phyloP scores from a whole-genome alignment of 2,113 vertebrate species.

The Lonchura striata region DNA sequence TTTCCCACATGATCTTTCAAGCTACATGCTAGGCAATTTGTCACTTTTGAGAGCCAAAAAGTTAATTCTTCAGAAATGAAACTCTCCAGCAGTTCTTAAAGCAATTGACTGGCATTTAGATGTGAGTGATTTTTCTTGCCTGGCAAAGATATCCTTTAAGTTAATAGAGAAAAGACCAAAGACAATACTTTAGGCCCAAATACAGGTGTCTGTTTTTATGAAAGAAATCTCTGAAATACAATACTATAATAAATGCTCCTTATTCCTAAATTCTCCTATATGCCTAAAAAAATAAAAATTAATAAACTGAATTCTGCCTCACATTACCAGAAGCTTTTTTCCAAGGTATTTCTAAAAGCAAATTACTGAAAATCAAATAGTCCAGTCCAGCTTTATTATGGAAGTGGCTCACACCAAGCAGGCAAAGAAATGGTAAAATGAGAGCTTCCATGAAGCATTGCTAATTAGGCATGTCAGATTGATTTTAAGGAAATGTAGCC shows the following conservation, averaged over 20 bases:
- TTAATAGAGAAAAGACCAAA: slow-evolving; percentile 12
- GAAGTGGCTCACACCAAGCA: not conserved
- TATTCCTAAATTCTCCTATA: not conserved
- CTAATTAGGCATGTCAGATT: not conserved
- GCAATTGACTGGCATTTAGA: slow-evolving; percentile 34
- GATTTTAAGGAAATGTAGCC: not conserved
- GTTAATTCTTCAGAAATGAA: slow-evolving; percentile 52
- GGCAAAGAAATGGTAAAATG: not conserved
- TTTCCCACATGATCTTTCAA: slow-evolving; percentile 37
- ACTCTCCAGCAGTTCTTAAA: not conserved
- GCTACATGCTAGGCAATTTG: slow-evolving; percentile 20
- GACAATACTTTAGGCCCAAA: not conserved
- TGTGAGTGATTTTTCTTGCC: slow-evolving; percentile 38
- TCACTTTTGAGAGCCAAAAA: slow-evolving; percentile 58
- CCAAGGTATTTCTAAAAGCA: not conserved
- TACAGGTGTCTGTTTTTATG: not conserved
- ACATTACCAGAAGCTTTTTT: not conserved
- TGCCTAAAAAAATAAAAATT: not conserved
- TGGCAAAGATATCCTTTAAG: not conserved
- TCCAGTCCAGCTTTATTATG: not conserved
- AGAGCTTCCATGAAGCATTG: not conserved
- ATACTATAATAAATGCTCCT: not conserved
- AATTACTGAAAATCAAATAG: not conserved
- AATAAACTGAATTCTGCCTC: not conserved
- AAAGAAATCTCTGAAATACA: not conserved